These are phyloP conservation scores for Rhinogobius similis DNA, from an alignment of 2,113 vertebrate genomes.

Conservation along the genomic window DNA sequence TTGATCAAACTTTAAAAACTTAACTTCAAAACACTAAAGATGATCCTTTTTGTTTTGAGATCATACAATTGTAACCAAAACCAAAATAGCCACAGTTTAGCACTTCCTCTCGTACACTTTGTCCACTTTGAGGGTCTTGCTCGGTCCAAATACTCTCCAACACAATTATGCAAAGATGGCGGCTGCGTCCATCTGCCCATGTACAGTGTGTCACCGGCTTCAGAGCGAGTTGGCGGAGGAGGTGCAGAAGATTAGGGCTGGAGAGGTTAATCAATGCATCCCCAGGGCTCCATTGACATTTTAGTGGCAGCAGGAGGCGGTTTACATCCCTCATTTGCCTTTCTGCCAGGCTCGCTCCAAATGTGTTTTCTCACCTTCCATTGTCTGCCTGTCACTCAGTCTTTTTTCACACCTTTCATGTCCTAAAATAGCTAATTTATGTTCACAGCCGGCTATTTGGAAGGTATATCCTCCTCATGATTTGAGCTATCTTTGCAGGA, in stretches of 20 bases:
- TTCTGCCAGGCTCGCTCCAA: conserved; percentile 32
- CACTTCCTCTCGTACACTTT: neutral
- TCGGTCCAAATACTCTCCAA: conserved; percentile 4
- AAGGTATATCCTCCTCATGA: conserved; percentile 21
- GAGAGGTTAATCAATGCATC: conserved; percentile 77
- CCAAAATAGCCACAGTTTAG: neutral
- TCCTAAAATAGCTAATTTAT: conserved; percentile 45
- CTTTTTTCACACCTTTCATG: conserved; percentile 24
- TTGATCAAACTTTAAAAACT: no score
- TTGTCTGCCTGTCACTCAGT: conserved; percentile 42
- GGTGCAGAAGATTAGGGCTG: conserved; percentile 55
- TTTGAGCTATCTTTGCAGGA: conserved; percentile 44
- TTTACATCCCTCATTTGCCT: conserved; percentile 53
- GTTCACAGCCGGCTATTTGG: conserved; percentile 22
- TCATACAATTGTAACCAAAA: neutral
- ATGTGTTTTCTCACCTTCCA: conserved; percentile 30
- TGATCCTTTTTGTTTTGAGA: neutral
- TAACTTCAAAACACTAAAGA: no score
- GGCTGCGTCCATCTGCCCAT: conserved; percentile 36
- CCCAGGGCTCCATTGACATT: conserved; percentile 72
- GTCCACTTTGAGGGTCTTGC: neutral
- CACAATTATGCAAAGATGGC: conserved; percentile 25
- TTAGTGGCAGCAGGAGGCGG: conserved; percentile 59
- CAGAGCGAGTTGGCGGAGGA: conserved; percentile 33
- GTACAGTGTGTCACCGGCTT: conserved; percentile 24